These are phyloP conservation scores for Chionodraco myersi DNA, from an alignment of 2,113 vertebrate species.

Conservation along the genomic window DNA sequence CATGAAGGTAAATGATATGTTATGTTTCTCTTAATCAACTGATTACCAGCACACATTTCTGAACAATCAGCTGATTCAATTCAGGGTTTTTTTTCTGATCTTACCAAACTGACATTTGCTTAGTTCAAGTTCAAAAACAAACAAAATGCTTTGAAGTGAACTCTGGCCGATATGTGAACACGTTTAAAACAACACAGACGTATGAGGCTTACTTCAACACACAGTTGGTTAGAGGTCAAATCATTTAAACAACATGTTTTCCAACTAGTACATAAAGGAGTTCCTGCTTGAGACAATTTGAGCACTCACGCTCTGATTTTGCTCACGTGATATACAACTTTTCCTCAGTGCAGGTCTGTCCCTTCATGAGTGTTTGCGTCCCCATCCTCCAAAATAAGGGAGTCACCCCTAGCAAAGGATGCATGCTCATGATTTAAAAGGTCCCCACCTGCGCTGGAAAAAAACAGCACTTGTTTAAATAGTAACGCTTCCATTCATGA, in stretches of 20 bases:
- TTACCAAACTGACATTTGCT: background rate
- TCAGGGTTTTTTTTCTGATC: background rate
- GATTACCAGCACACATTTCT: background rate
- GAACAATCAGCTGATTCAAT: slow-evolving; percentile 2
- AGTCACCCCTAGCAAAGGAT: slow-evolving; percentile 33
- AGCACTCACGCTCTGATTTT: slow-evolving; percentile 10
- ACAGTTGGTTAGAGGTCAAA: slow-evolving; percentile 19
- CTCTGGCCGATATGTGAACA: slow-evolving; percentile 5
- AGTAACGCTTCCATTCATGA: slow-evolving; percentile 54
- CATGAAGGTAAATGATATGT: slow-evolving; percentile 4
- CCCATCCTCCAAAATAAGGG: slow-evolving; percentile 13
- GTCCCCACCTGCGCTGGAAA: slow-evolving; percentile 44
- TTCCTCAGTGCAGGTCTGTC: slow-evolving; percentile 13
- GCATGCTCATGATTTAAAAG: slow-evolving; percentile 32
- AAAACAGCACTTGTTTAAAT: slow-evolving; percentile 21
- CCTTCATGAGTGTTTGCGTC: background rate
- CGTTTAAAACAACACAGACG: slow-evolving; percentile 8
- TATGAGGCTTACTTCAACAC: slow-evolving; percentile 14
- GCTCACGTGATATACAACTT: background rate
- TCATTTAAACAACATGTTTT: slow-evolving; percentile 46
- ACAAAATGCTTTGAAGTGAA: slow-evolving; percentile 20
- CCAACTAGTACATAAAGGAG: background rate
- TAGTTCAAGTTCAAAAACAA: background rate
- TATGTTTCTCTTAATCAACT: slow-evolving; percentile 11
- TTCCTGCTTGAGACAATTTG: slow-evolving; percentile 9